phyloP scores from a whole-genome alignment of 2,797 vertebrate genomes.

The Rhabdophis nuchalis region DNA sequence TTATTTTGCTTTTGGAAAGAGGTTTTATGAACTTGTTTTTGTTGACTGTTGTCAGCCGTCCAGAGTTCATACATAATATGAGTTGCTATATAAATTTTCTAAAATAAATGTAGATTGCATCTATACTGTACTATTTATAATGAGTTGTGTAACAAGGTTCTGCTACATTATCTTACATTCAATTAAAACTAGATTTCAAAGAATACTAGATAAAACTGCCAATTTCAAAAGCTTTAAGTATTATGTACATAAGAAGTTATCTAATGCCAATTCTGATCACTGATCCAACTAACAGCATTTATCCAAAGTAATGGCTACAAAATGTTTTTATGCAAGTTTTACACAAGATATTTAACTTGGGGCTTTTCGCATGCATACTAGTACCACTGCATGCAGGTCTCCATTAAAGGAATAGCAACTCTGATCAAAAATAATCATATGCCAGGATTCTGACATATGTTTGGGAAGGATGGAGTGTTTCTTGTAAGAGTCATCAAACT shows the following conservation, averaged over 20 bases:
- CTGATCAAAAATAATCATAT: neutral
- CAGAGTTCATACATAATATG: neutral
- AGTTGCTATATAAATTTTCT: neutral
- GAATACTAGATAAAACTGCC: neutral
- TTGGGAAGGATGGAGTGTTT: neutral
- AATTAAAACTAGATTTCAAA: neutral
- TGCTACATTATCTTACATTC: neutral
- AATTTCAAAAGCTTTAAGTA: neutral
- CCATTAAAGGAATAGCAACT: neutral
- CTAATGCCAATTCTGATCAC: neutral
- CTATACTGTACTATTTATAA: neutral
- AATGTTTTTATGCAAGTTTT: neutral
- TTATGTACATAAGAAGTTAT: neutral
- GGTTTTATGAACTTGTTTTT: neutral
- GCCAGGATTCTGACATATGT: neutral
- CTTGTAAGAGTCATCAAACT: neutral
- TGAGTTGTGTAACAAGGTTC: neutral
- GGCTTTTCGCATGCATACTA: neutral
- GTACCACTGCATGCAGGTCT: neutral
- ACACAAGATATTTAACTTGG: neutral
- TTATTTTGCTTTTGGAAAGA: neutral
- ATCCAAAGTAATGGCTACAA: neutral
- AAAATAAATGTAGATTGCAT: neutral
- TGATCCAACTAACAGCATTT: neutral
- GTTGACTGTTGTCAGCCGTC: neutral